phyloP scores from a whole-genome alignment of 1,140 invertebrate species.

The Drosophila obscura region DNA sequence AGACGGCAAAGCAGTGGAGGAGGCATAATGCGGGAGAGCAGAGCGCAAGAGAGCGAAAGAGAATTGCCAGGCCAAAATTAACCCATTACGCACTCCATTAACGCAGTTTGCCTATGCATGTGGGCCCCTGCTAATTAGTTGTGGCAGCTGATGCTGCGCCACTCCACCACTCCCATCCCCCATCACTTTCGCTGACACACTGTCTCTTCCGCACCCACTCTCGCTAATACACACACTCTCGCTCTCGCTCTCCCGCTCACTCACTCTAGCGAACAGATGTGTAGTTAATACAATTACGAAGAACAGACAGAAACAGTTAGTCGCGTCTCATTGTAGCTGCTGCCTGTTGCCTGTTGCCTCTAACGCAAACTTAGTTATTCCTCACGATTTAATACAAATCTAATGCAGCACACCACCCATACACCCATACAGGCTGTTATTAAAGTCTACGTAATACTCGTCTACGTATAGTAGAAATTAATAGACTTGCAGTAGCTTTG shows the following conservation, averaged over 20 bases:
- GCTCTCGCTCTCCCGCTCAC: not conserved
- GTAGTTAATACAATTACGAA: slow-evolving; percentile 52
- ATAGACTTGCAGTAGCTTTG: too few relatives aligned
- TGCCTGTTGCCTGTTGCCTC: too few relatives aligned
- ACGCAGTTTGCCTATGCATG: slow-evolving; percentile 69
- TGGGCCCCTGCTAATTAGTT: slow-evolving; percentile 69
- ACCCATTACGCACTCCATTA: slow-evolving; percentile 81
- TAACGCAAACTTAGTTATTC: slow-evolving; percentile 64
- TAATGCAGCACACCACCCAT: slow-evolving; percentile 25
- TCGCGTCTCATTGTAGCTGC: not conserved
- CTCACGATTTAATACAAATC: slow-evolving; percentile 54
- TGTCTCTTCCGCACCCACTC: not conserved
- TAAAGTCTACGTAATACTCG: not conserved
- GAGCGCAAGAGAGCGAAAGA: not conserved
- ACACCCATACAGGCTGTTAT: not conserved
- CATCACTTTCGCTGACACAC: not conserved
- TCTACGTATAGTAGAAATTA: too few relatives aligned
- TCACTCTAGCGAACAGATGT: not conserved
- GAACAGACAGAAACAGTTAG: slow-evolving; percentile 32
- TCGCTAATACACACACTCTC: too few relatives aligned
- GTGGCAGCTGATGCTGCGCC: slow-evolving; percentile 64
- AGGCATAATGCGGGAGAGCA: not conserved
- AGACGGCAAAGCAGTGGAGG: slow-evolving; percentile 9
- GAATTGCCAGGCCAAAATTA: slow-evolving; percentile 60
- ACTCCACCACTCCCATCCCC: not conserved